Evolutionary conservation across 2,113 vertebrate genomes (phyloP).

Genomic region (Aramus guarauna): DNA sequence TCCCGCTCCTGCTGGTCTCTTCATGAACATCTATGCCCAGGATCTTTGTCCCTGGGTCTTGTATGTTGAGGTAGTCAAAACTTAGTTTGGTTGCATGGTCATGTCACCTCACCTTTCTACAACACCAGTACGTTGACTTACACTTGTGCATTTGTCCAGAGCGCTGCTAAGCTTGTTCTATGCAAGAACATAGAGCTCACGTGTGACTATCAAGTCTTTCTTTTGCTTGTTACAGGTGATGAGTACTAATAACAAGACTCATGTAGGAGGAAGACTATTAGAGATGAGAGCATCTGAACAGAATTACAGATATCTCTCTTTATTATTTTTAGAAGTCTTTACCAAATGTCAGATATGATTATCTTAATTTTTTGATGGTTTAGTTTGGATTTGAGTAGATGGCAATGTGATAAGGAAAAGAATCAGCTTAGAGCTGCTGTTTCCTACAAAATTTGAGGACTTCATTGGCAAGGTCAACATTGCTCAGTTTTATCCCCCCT

Average conservation of each 20-base stretch:
- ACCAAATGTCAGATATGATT: neutral
- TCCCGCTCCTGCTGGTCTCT: neutral
- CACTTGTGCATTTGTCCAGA: neutral
- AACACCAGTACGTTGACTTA: accelerated
- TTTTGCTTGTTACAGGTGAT: accelerated
- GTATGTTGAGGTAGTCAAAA: neutral
- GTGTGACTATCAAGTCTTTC: neutral
- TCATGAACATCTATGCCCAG: neutral
- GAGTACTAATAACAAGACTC: neutral
- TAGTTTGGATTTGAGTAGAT: neutral
- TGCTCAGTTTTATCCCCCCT: neutral
- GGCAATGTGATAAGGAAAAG: neutral
- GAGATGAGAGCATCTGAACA: neutral
- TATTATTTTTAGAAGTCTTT: neutral
- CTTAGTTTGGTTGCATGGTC: neutral
- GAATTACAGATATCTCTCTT: neutral
- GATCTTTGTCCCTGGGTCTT: neutral
- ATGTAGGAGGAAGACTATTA: neutral
- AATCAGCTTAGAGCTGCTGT: neutral
- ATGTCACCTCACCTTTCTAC: neutral
- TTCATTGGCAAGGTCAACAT: neutral
- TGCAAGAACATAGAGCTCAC: neutral
- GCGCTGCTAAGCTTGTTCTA: accelerated
- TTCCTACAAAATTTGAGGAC: neutral
- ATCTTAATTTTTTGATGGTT: neutral